These are phyloP conservation scores for Cheilosia grossa DNA, from an alignment of 2,888 invertebrate species.

Conservation along the genomic window DNA sequence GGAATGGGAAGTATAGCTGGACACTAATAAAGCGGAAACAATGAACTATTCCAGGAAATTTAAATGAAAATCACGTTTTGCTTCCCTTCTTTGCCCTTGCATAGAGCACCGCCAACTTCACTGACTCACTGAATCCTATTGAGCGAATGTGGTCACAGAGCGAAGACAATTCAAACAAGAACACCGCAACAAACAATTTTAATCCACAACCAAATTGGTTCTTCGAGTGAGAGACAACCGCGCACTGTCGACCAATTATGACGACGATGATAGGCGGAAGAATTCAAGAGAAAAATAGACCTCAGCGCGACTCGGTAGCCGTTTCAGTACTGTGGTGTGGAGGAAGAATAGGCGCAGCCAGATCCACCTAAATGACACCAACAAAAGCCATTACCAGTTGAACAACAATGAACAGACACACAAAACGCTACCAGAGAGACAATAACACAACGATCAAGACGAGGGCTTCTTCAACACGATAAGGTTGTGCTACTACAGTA, in stretches of 20 bases:
- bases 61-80: constrained; percentile 68
- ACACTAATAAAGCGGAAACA: constrained; percentile 61
- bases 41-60: constrained; percentile 48
- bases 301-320: constrained; percentile 65
- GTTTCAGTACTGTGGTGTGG: constrained; percentile 64
- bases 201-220: constrained; percentile 48
- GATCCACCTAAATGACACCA: constrained; percentile 68
- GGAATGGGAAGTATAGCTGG: constrained; percentile 54
- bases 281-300: constrained; percentile 53
- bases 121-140: constrained; percentile 51
- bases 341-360: constrained; percentile 66
- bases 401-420: constrained; percentile 67
- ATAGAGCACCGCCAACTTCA: constrained; percentile 23
- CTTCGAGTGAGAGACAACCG: constrained; percentile 38
- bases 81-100: constrained; percentile 33
- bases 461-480: constrained; percentile 68
- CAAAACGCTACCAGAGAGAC: constrained; percentile 46
- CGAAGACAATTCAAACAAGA: constrained; percentile 37
- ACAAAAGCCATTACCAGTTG: constrained; percentile 64
- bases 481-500: constrained; percentile 54
- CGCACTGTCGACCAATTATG: constrained; percentile 54
- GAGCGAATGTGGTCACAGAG: constrained; percentile 33
- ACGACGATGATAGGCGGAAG: constrained; percentile 62
- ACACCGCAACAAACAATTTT: constrained; percentile 57
- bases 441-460: constrained; percentile 62